Percentiles rank a stretch among this genome's conserved stretches.
Evolutionary conservation across 2,113 vertebrate species (phyloP).

Genomic region (Electrona antarctica): DNA sequence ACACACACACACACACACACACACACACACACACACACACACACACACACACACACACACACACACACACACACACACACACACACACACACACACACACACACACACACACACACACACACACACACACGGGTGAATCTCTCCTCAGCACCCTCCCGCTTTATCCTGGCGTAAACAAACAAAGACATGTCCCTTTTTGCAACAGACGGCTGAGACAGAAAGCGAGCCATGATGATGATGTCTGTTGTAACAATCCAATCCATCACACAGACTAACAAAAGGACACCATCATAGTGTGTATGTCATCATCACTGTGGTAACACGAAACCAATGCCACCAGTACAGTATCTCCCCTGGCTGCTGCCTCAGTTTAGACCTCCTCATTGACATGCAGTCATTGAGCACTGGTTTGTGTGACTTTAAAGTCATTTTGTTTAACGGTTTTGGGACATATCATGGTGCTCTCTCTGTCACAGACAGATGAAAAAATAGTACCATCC

Average conservation of each 20-base stretch:
- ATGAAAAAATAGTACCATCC: background rate
- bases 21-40: background rate
- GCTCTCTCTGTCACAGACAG: background rate
- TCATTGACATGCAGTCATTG: background rate
- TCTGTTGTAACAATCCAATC: background rate
- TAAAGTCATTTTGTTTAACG: background rate
- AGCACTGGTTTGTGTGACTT: background rate
- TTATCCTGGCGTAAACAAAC: constrained; percentile 19
- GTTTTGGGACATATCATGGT: no score
- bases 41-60: background rate
- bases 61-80: background rate
- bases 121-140: constrained; percentile 2
- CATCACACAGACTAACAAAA: background rate
- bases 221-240: background rate
- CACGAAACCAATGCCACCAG: background rate
- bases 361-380: background rate
- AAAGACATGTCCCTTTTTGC: background rate
- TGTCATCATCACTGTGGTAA: constrained; percentile 26
- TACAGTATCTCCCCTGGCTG: constrained; percentile 9
- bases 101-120: background rate
- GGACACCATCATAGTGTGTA: constrained; percentile 26
- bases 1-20: background rate
- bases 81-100: background rate
- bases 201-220: background rate
- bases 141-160: constrained; percentile 12